A percentile compares a stretch with the other conserved stretches of the same genome.
phyloP scores from a whole-genome alignment of 2,888 invertebrate species.

The Pantelozetes paolii region DNA sequence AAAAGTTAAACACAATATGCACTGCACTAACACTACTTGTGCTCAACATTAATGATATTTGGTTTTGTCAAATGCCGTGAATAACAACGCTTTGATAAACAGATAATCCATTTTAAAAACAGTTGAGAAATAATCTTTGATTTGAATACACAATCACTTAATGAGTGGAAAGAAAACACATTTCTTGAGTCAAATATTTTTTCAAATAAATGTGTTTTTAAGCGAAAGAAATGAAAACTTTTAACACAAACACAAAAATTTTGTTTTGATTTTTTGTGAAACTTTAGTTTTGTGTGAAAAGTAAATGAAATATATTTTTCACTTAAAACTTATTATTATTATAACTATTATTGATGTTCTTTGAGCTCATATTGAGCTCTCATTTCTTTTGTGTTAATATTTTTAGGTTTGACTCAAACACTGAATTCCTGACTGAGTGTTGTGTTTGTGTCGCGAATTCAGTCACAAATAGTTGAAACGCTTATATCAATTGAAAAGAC shows the following conservation, averaged over 20 bases:
- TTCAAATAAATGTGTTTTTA: not conserved
- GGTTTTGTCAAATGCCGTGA: conserved; percentile 36
- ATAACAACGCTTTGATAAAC: conserved; percentile 36
- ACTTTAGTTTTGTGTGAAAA: conserved; percentile 27
- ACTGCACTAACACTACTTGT: not conserved
- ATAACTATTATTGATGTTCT: conserved; percentile 14
- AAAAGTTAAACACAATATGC: conserved; percentile 6
- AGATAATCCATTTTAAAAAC: conserved; percentile 36
- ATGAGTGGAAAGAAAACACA: not conserved
- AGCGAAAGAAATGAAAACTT: not conserved
- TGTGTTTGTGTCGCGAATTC: conserved; percentile 27
- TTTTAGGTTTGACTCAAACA: conserved; percentile 4
- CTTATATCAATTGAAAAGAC: conserved; percentile 34
- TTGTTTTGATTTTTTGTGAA: conserved; percentile 2
- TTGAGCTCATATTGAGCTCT: conserved; percentile 14
- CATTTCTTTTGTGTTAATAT: conserved; percentile 33
- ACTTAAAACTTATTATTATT: conserved; percentile 9
- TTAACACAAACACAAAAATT: not conserved
- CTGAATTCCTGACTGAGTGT: not conserved
- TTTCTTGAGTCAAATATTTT: not conserved
- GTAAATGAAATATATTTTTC: conserved; percentile 1
- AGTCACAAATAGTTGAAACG: not conserved
- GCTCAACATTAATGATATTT: conserved; percentile 13
- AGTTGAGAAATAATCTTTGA: conserved; percentile 5
- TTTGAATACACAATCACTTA: not conserved